A percentile compares a stretch with the other conserved stretches of the same genome.
Evolutionary conservation across 2,888 invertebrate genomes (phyloP).

Genomic region (Dryobota labecula): DNA sequence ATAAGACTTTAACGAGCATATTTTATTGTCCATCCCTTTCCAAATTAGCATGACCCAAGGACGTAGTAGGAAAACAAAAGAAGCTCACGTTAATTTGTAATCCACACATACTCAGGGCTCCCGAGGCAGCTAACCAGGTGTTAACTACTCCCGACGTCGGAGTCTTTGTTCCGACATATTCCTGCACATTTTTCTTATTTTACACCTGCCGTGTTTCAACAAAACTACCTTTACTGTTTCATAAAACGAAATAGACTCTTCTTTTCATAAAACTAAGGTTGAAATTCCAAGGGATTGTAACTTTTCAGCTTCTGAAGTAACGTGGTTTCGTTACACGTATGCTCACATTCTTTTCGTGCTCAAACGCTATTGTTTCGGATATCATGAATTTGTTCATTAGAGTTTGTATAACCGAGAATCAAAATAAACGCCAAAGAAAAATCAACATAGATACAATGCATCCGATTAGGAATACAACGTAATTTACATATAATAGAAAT

Average conservation of each 20-base stretch:
- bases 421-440: conserved; percentile 66
- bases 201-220: conserved; percentile 67
- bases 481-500: conserved; percentile 76
- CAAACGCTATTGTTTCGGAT: conserved; percentile 68
- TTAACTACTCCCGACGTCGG: conserved; percentile 66
- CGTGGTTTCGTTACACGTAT: conserved; percentile 50
- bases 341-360: conserved; percentile 60
- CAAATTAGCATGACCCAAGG: conserved; percentile 52
- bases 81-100: conserved; percentile 41
- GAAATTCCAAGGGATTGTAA: conserved; percentile 14
- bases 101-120: conserved; percentile 43
- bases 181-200: conserved; percentile 73
- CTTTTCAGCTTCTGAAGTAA: neutral
- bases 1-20: too few relatives aligned
- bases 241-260: conserved; percentile 36
- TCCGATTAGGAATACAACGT: conserved; percentile 55
- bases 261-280: conserved; percentile 34
- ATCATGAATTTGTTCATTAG: conserved; percentile 71
- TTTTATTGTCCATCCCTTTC: neutral
- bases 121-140: conserved; percentile 67
- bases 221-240: conserved; percentile 31
- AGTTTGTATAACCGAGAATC: conserved; percentile 54
- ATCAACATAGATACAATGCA: conserved; percentile 65
- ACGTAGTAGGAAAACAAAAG: conserved; percentile 42
- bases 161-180: conserved; percentile 71